phyloP scores from a whole-genome alignment of 2,888 invertebrate genomes.

The Acleris emargana region DNA sequence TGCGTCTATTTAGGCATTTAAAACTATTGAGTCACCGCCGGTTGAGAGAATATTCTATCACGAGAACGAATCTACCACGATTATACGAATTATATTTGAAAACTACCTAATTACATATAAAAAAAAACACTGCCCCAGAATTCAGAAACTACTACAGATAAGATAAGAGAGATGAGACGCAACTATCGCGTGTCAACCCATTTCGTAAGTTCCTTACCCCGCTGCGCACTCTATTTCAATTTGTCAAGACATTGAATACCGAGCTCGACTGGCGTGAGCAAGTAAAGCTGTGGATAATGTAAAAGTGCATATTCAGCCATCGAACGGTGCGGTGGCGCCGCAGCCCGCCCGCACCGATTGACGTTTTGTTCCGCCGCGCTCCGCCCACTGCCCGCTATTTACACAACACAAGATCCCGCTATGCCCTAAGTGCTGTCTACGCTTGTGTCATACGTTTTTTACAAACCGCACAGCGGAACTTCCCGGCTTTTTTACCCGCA shows the following conservation, averaged over 20 bases:
- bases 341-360: slow-evolving; percentile 39
- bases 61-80: too few species aligned
- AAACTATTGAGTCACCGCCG: too few species aligned
- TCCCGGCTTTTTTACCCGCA: slow-evolving; percentile 28
- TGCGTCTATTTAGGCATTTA: too few species aligned
- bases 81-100: too few species aligned
- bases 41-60: too few species aligned
- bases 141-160: too few species aligned
- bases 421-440: slow-evolving; percentile 31
- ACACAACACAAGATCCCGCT: slow-evolving; percentile 43
- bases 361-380: slow-evolving; percentile 38
- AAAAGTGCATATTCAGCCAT: slow-evolving; percentile 46
- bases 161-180: too few species aligned
- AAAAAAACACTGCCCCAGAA: too few species aligned
- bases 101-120: too few species aligned
- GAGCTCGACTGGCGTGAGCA: slow-evolving; percentile 17
- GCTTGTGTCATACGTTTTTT: slow-evolving; percentile 28
- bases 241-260: slow-evolving; percentile 6
- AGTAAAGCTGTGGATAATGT: slow-evolving; percentile 43
- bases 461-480: slow-evolving; percentile 19
- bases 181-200: too few species aligned
- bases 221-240: slow-evolving; percentile 14
- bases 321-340: slow-evolving; percentile 37
- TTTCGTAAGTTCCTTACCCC: background rate
- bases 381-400: slow-evolving; percentile 44